Conservation (phyloP, 2,888 invertebrate genomes). For the Standfussiana lucernea region DNA sequence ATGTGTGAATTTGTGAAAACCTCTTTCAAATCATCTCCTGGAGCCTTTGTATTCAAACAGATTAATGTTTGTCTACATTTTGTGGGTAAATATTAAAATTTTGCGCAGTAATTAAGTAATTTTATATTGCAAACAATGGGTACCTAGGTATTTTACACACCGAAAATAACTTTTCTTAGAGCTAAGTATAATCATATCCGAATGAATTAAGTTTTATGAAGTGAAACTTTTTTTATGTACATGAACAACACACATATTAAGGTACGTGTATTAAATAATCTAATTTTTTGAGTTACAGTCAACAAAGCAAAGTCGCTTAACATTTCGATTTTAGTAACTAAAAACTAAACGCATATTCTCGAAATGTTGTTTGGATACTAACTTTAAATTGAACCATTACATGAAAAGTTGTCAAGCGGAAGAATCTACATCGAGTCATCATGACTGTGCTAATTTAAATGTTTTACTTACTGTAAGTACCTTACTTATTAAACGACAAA, state of each 20-base stretch:
- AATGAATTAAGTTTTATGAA: slow-evolving; percentile 1
- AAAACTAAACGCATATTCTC: neutral
- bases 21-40: neutral
- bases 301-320: neutral
- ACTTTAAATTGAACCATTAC: neutral
- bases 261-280: neutral
- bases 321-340: neutral
- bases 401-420: neutral
- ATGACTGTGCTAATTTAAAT: neutral
- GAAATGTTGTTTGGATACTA: neutral
- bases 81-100: neutral
- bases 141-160: neutral
- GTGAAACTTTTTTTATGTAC: neutral
- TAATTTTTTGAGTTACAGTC: neutral
- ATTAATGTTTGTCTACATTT: neutral
- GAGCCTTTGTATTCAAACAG: neutral
- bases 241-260: no score
- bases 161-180: neutral
- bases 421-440: neutral
- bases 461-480: no score
- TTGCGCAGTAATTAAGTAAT: neutral
- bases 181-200: neutral
- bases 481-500: neutral
- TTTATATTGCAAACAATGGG: neutral
- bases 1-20: slow-evolving; percentile 1